These are phyloP conservation scores for Picus viridis DNA, from an alignment of 2,797 vertebrate species.

Conservation along the genomic window DNA sequence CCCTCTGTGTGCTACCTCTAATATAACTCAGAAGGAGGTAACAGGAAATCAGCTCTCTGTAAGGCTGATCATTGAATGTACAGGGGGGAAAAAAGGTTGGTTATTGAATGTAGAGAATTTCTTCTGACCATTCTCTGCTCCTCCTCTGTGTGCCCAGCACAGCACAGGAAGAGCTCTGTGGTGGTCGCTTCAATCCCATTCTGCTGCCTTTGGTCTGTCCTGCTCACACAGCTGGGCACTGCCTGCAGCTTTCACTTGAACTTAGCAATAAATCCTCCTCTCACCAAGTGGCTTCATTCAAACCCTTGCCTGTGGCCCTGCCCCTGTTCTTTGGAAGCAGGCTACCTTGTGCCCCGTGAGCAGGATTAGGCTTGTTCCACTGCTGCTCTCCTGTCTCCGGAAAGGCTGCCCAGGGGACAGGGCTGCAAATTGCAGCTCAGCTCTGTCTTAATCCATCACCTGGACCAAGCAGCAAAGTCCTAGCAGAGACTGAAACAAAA, in stretches of 20 bases:
- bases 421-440: constrained; percentile 43
- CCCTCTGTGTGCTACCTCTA: constrained; percentile 1
- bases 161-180: not conserved
- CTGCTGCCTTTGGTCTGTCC: not conserved
- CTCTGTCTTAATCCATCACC: constrained; percentile 51
- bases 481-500: constrained; percentile 3
- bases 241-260: not conserved
- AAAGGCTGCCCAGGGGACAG: constrained; percentile 35
- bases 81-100: not conserved
- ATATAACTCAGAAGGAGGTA: not conserved
- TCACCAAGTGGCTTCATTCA: not conserved
- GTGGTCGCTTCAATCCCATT: not conserved
- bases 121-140: not conserved
- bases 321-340: constrained; percentile 3
- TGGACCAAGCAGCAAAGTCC: not conserved
- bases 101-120: not conserved
- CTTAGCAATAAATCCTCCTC: not conserved
- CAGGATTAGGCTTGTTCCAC: not conserved
- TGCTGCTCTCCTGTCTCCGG: not conserved
- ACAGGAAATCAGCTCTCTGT: constrained; percentile 26
- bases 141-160: not conserved
- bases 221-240: not conserved
- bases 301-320: constrained; percentile 16
- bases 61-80: not conserved
- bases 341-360: not conserved